Evolutionary conservation across 2,113 vertebrate species (phyloP), one percentile per base, ranked within the genome.

Genomic region (Sorex araneus): DNA sequence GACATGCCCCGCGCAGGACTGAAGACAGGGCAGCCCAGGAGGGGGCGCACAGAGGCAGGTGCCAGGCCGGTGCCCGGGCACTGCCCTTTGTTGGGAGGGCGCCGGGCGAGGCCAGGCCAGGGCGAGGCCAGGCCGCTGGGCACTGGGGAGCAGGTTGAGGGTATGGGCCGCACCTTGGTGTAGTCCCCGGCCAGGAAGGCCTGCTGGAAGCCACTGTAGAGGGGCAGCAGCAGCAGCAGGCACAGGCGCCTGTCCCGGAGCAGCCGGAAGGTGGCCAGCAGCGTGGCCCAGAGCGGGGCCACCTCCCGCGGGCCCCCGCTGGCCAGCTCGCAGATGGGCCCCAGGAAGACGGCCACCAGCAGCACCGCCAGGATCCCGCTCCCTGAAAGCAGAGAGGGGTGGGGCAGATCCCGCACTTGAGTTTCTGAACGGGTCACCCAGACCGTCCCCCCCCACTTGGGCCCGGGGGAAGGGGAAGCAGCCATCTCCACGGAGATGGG

Each of bases 131-230:
- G 54, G 10, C 13, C 54, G 1, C 50, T 54, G 18, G 54, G 9
- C 13, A 54, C 12, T 13, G 54, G 54, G 54, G 13, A 7, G 7
- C 40, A 40, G 40, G 7, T 3, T 40, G 7, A 40, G 40, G 7
- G 40, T 3, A 40, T 3, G 4, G 1, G 23, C 0, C 36, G 5
- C 94, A 99, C 99, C 99, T 99, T 99, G 83, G 99, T 99, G 97
- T 99, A 99, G 94, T 99, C 99, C 9, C 99, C 98, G 1, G 99
- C 92, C 16, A 99, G 98, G 97, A 99, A 99, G 94, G 98, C 99
- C 96, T 99, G 99, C 89, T 99, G 98, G 45, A 99, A 97, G 27
- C 99, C 99, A 50, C 99, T 99, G 98, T 99, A 99, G 97, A 99
- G 97, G 12, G 99, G 99, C 97, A 99, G 97, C 2, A 99, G 98